Conservation (phyloP, 2,797 vertebrate genomes). For the Pagetopsis macropterus region DNA sequence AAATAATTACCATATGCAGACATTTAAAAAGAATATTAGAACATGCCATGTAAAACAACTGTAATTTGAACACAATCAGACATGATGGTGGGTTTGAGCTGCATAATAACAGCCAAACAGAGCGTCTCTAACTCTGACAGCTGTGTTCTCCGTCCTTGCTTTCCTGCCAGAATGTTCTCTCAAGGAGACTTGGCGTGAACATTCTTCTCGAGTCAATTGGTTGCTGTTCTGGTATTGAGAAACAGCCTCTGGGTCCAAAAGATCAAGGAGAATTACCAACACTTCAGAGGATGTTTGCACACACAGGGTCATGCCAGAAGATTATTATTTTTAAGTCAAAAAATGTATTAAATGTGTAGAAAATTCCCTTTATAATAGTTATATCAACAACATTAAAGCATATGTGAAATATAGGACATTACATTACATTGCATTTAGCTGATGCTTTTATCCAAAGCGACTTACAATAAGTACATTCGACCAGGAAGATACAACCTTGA, state of each 20-base stretch:
- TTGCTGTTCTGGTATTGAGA: slow-evolving; percentile 23
- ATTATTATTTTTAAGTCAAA: background rate
- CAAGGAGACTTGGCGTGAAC: slow-evolving; percentile 36
- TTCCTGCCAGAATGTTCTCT: slow-evolving; percentile 37
- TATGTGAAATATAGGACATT: background rate
- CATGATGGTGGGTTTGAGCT: background rate
- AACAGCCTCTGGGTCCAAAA: slow-evolving; percentile 27
- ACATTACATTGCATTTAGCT: too few species aligned
- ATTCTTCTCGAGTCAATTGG: slow-evolving; percentile 32
- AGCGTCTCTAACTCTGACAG: slow-evolving; percentile 42
- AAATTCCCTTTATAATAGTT: background rate
- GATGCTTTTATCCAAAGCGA: too few species aligned
- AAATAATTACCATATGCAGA: background rate
- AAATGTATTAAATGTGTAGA: background rate
- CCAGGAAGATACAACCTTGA: too few species aligned
- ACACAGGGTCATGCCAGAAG: background rate
- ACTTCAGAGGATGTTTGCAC: slow-evolving; percentile 3
- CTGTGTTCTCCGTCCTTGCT: slow-evolving; percentile 52
- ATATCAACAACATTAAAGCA: background rate
- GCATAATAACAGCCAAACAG: slow-evolving; percentile 33
- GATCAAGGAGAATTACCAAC: slow-evolving; percentile 30
- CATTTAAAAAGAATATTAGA: background rate
- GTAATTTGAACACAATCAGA: background rate
- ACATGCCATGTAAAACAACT: background rate
- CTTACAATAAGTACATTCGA: too few species aligned